A percentile compares a stretch with the other conserved stretches of the same genome.
phyloP scores from a whole-genome alignment of 2,888 invertebrate species.

The Diplolepis rosae region DNA sequence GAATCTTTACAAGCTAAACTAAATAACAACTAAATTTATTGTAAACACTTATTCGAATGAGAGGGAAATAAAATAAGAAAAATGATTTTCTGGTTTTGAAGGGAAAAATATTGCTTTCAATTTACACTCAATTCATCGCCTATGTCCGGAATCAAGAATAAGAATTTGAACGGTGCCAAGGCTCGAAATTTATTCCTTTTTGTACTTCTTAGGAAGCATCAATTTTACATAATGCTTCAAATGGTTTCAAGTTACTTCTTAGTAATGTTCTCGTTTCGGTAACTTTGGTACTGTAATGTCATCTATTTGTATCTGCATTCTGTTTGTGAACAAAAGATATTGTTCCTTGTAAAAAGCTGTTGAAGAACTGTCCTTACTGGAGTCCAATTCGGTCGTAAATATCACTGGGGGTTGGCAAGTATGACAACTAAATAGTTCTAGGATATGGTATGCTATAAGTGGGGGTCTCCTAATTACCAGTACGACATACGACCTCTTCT shows the following conservation, averaged over 20 bases:
- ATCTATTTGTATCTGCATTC: slow-evolving; percentile 2
- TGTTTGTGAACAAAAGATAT: no score
- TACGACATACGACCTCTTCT: slow-evolving; percentile 30
- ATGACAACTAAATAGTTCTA: slow-evolving; percentile 56
- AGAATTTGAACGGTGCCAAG: no score
- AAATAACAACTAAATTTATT: slow-evolving; percentile 9
- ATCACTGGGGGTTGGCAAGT: slow-evolving; percentile 36
- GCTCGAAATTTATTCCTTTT: no score
- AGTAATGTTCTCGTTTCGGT: neutral
- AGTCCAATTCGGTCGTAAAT: slow-evolving; percentile 39
- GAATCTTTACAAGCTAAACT: slow-evolving; percentile 10
- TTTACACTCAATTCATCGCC: neutral
- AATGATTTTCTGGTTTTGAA: no score
- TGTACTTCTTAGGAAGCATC: no score
- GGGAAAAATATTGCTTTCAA: neutral
- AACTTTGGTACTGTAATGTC: neutral
- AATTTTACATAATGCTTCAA: no score
- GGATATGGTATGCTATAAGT: slow-evolving; percentile 38
- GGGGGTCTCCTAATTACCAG: slow-evolving; percentile 41
- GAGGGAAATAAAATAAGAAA: neutral
- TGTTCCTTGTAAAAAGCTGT: no score
- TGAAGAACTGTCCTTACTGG: slow-evolving; percentile 9
- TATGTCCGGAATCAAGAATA: no score
- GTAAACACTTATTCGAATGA: neutral
- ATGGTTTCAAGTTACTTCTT: no score